Evolutionary conservation across 2,113 vertebrate genomes (phyloP).

Genomic region (Strigops habroptila): DNA sequence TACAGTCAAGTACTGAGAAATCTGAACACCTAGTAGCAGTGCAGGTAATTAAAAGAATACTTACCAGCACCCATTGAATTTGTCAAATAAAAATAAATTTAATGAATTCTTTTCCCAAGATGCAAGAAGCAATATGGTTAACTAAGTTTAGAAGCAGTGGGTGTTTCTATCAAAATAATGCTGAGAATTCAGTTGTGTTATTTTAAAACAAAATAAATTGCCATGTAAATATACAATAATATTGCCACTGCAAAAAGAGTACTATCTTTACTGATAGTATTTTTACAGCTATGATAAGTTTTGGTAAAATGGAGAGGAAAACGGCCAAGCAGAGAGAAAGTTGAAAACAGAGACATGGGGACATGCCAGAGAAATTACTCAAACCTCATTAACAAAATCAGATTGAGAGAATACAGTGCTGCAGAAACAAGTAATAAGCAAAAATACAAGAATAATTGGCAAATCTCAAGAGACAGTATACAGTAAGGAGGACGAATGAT

Average conservation of each 20-base stretch:
- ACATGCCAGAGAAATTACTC: background rate
- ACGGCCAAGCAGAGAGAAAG: background rate
- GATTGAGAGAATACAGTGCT: background rate
- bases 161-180: background rate
- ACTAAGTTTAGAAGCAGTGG: background rate
- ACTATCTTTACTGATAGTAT: background rate
- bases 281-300: background rate
- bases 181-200: background rate
- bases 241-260: background rate
- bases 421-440: background rate
- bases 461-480: background rate
- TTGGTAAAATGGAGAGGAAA: background rate
- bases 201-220: background rate
- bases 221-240: background rate
- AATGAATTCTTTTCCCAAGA: background rate
- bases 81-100: background rate
- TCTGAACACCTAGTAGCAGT: background rate
- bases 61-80: background rate
- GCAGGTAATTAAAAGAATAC: background rate
- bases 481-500: background rate
- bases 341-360: accelerated
- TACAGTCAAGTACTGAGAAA: background rate
- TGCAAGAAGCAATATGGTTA: background rate
- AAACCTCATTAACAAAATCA: background rate
- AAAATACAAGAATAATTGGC: background rate